Percentiles rank a stretch among this genome's conserved stretches.
Conservation (phyloP, 92 coral and sea anemone genomes). For the Chrysogorgia sp. region DNA sequence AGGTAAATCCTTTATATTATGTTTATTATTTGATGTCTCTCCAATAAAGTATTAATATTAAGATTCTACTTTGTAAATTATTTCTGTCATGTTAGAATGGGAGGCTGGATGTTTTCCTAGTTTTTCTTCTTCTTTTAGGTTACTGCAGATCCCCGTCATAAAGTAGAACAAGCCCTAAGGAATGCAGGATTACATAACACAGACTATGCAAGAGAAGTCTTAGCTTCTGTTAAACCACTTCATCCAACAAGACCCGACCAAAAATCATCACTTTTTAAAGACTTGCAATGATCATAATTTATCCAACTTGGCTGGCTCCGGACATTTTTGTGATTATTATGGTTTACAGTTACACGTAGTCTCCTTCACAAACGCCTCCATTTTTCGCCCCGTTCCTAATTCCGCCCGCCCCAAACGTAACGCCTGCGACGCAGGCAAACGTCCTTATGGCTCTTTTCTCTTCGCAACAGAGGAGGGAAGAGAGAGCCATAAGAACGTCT, state of each 20-base stretch:
- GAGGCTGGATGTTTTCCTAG: background rate
- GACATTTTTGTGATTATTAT: no score
- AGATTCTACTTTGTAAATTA: no score
- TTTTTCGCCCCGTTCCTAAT: no score
- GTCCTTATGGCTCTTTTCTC: no score
- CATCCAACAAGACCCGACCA: conserved; percentile 89
- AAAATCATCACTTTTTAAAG: conserved; percentile 85
- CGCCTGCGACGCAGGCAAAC: no score
- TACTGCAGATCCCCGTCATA: conserved; percentile 79
- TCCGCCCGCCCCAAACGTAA: no score
- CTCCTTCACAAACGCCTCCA: no score
- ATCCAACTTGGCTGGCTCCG: no score
- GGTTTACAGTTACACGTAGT: no score
- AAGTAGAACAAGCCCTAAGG: conserved; percentile 85
- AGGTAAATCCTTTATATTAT: conserved; percentile 6
- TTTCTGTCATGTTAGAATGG: no score
- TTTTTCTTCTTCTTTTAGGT: conserved; percentile 45
- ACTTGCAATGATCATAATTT: conserved; percentile 27
- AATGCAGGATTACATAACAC: conserved; percentile 89
- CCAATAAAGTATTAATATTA: background rate
- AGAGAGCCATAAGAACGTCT: no score
- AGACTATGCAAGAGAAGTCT: conserved; percentile 83
- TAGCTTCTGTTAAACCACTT: conserved; percentile 88
- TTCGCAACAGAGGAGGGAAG: no score
- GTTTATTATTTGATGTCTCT: background rate